Evolutionary conservation across 2,888 invertebrate genomes (phyloP).

Genomic region (Epinotia ramella): DNA sequence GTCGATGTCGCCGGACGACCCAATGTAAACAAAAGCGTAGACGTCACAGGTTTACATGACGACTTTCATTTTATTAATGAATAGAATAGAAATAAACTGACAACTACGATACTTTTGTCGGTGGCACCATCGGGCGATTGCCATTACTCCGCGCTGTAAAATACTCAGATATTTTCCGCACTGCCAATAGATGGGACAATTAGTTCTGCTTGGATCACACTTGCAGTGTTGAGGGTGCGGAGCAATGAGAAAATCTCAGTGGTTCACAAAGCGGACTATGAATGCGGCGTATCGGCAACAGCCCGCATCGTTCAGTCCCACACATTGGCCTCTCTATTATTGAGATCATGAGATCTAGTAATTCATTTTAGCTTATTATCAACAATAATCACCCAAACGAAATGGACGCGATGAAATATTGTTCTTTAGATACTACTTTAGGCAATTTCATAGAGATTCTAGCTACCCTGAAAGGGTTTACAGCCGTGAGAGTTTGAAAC

Average conservation of each 20-base stretch:
- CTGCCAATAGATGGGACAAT: background rate
- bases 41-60: background rate
- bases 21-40: background rate
- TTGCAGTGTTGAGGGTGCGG: background rate
- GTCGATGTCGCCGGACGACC: background rate
- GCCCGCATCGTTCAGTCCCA: conserved; percentile 1
- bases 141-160: background rate
- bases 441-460: conserved; percentile 62
- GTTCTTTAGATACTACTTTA: conserved; percentile 62
- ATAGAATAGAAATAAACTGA: background rate
- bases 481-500: conserved; percentile 52
- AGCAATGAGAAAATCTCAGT: background rate
- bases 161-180: background rate
- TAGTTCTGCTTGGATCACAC: background rate
- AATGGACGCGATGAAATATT: conserved; percentile 77
- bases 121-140: background rate
- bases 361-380: conserved; percentile 48
- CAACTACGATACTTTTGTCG: conserved; percentile 15
- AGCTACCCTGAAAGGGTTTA: conserved; percentile 61
- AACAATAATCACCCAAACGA: conserved; percentile 68
- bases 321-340: conserved; percentile 19
- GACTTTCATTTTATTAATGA: background rate
- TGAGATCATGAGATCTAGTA: conserved; percentile 45
- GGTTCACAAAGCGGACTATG: background rate
- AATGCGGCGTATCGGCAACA: background rate